Conservation (phyloP, 2,113 vertebrate species). For the Rutilus rutilus region DNA sequence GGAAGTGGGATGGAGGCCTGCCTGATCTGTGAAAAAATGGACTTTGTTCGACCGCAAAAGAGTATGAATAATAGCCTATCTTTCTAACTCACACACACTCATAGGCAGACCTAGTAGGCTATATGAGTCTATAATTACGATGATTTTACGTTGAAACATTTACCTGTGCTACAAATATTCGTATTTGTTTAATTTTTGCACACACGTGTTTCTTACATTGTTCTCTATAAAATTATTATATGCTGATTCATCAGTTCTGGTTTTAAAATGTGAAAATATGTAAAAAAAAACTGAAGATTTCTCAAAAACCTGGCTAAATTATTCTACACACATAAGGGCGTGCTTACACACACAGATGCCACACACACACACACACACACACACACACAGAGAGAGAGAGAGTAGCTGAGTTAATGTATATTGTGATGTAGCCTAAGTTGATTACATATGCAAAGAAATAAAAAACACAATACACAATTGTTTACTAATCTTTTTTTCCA, state of each 20-base stretch:
- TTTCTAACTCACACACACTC: neutral
- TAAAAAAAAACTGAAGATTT: neutral
- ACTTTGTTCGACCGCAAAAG: neutral
- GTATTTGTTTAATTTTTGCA: neutral
- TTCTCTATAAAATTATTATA: neutral
- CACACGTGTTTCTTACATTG: neutral
- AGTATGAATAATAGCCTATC: neutral
- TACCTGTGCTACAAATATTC: neutral
- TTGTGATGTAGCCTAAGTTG: neutral
- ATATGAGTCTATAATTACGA: neutral
- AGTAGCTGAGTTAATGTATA: neutral
- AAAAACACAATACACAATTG: neutral
- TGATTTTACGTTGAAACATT: neutral
- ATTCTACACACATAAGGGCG: neutral
- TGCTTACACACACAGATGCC: neutral
- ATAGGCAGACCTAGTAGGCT: neutral
- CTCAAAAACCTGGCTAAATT: neutral
- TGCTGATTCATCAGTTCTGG: neutral
- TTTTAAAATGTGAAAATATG: neutral
- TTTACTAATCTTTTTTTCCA: neutral
- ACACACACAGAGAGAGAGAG: too few species aligned
- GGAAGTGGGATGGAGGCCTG: conserved; percentile 28
- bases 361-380: neutral
- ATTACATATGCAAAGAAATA: neutral
- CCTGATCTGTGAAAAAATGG: neutral